Evolutionary conservation across 2,888 invertebrate species (phyloP).

Genomic region (Malthinus flaveolus): DNA sequence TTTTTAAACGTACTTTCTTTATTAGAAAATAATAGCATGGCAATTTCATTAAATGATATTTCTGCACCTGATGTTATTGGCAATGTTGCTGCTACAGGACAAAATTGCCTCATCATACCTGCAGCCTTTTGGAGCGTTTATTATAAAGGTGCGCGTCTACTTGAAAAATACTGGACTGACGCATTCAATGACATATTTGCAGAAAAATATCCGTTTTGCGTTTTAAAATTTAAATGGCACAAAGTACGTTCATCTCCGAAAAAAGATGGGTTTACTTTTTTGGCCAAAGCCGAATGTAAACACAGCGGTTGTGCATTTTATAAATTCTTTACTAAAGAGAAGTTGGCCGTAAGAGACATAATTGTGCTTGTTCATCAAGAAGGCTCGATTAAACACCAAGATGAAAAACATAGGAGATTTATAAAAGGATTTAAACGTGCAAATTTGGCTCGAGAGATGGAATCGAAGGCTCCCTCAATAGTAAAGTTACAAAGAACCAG

Average conservation of each 20-base stretch:
- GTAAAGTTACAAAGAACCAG: background rate
- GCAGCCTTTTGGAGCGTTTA: too few relatives aligned
- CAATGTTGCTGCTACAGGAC: too few relatives aligned
- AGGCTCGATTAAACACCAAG: too few relatives aligned
- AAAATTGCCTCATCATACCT: too few relatives aligned
- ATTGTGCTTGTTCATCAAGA: too few relatives aligned
- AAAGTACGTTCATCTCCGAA: background rate
- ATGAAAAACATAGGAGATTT: constrained; percentile 6
- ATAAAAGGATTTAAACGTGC: background rate
- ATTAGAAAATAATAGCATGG: too few relatives aligned
- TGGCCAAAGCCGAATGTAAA: constrained; percentile 6
- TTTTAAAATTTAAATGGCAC: constrained; percentile 5
- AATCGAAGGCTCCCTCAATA: background rate
- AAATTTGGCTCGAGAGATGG: background rate
- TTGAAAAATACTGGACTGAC: constrained; percentile 4
- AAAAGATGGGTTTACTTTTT: background rate
- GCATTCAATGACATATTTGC: background rate
- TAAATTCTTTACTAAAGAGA: background rate
- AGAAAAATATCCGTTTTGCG: background rate
- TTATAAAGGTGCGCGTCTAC: too few relatives aligned
- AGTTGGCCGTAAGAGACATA: background rate
- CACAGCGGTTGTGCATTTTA: background rate
- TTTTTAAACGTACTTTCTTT: too few relatives aligned
- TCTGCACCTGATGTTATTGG: too few relatives aligned
- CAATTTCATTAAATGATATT: too few relatives aligned